Evolutionary conservation across 1,140 invertebrate genomes (phyloP).

Genomic region (Hydropsyche tenuis): DNA sequence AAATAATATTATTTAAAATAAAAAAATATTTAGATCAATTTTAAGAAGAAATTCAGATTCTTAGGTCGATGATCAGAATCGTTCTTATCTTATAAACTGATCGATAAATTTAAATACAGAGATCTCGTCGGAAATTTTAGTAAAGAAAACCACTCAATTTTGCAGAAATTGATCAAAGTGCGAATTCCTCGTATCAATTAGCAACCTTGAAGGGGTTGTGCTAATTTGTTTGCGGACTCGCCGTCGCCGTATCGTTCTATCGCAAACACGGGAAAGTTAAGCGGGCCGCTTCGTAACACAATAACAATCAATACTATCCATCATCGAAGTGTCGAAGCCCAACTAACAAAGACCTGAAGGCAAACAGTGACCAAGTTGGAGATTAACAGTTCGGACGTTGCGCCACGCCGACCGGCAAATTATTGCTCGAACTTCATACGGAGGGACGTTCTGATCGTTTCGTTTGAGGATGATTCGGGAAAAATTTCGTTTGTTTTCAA

Average conservation of each 20-base stretch:
- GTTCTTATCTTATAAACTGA: too few relatives aligned
- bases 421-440: constrained; percentile 26
- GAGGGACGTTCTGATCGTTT: too few relatives aligned
- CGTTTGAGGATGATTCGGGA: too few relatives aligned
- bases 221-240: constrained; percentile 31
- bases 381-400: constrained; percentile 31
- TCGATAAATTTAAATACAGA: too few relatives aligned
- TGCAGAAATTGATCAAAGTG: too few relatives aligned
- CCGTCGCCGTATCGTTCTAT: neutral
- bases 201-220: neutral
- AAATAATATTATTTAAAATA: neutral
- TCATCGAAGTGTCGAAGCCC: constrained; percentile 38
- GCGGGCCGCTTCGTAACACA: constrained; percentile 17
- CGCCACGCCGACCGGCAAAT: constrained; percentile 23
- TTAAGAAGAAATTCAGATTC: too few relatives aligned
- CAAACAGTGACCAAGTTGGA: constrained; percentile 34
- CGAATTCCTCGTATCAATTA: too few relatives aligned
- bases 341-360: constrained; percentile 23
- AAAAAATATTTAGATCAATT: too few relatives aligned
- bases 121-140: too few relatives aligned
- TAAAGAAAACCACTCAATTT: too few relatives aligned
- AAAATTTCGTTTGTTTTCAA: too few relatives aligned
- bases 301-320: constrained; percentile 40
- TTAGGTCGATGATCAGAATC: too few relatives aligned
- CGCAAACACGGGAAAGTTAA: constrained; percentile 16